Evolutionary conservation across 1,140 invertebrate species (phyloP), one percentile per base, ranked within the genome.

Genomic region (Scaptomyza pallida): DNA sequence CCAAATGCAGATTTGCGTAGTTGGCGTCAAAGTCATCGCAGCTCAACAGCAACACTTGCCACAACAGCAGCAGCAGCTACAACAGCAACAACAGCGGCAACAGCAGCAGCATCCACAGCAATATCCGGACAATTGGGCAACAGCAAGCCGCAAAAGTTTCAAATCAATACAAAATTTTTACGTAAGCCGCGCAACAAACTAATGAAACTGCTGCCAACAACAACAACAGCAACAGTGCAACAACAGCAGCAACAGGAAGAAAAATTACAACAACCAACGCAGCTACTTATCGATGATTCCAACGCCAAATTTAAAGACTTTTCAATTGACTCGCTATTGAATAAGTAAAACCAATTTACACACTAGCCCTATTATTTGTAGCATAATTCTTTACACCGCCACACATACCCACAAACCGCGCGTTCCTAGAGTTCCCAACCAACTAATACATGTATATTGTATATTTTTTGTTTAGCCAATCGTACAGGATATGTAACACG

Each of bases 231-330:
- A 33, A 44, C 68, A 59, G 8, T 70, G 21, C 26, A 55, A 0
- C 52, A 44, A 8, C 51, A 41, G 21, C 57, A 64, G 16, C 47
- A 60, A 10, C 17, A 52, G 6, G 37, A 55, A 26, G 52, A 47
- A 43, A 43, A 59, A 62, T 19, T 55, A 48, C 50, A 63, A 68
- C 55, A 60, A 26, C 76, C 67, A 37, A 19, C 50, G 37, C 77
- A 76, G 50, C 48, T 74, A 72, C 73, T 63, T 63, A 78, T 63
- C 51, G 89, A 90, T 63, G 90, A 91, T 78, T 81, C 86, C 61
- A 90, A 90, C 71, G 89, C 89, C 67, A 91, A 91, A 86, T 89
- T 90, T 54, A 91, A 89, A 86, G 89, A 91, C 83, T 91, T 91
- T 75, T 91, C 90, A 57, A 91, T 91, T 44, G 89, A 91, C 72